Base-by-base conservation (phyloP, 2,797 vertebrate genomes). In the Naso thynnoides region DNA sequence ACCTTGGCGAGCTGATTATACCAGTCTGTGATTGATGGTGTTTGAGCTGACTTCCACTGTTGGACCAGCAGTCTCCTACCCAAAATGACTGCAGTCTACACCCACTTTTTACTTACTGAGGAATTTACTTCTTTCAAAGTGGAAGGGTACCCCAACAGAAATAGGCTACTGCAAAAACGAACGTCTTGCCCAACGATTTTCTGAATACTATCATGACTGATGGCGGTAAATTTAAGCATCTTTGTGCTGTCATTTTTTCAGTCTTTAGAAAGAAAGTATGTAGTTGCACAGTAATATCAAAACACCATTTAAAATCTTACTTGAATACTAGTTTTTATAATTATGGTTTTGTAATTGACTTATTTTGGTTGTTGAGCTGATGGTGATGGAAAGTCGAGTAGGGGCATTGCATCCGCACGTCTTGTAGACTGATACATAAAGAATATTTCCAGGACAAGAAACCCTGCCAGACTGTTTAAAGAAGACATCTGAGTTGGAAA, bases 361-460 rank as follows among this genome's bases (percentile, higher is more conserved):
- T 33, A 18, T 11, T 19, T 9, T 42, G 18, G 24, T 23, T 31
- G 39, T 33, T 50, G 36, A 56, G 16, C 47, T n/a, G 6, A 21
- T 33, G 13, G 18, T 42, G 21, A 55, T 31, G 1, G 42, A 18
- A 13, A 23, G 38, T 10, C 11, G 31, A 31, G 31, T 31, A 31
- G 31, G 31, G 31, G 31, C 44, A 27, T 58, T 23, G 11, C 49
- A 47, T 63, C 50, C 62, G 56, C 42, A 38, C 36, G 36, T 45
- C 39, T 41, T 71, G 55, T 4, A 41, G 73, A 70, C 61, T 48
- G 49, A 76, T 13, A 58, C 42, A 66, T 18, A 19, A 39, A 59
- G 41, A 67, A 72, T 31, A 85, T 70, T 75, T 70, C 54, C 24
- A 54, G 53, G 21, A 70, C 55, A 29, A n/a, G 31, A 9, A 31